Percentiles rank a stretch among this genome's conserved stretches.
Conservation (phyloP, 2,797 vertebrate species). For the Chanos chanos region DNA sequence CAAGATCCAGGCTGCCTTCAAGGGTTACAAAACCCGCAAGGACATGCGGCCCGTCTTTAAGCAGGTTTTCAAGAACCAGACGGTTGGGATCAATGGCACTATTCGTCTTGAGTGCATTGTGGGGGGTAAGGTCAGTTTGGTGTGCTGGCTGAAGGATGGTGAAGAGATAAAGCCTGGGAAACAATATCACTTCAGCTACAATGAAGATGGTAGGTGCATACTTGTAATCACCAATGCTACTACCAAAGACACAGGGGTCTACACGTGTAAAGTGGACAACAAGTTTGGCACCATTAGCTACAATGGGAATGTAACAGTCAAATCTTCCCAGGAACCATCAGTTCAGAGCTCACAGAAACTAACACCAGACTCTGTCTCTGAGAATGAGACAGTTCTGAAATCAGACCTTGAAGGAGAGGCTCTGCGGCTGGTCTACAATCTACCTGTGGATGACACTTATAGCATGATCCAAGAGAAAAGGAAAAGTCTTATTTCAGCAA, state of each 20-base stretch:
- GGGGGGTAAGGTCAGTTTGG: conserved; percentile 75
- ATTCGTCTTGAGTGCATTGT: conserved; percentile 77
- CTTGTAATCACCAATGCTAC: conserved; percentile 77
- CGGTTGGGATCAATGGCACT: conserved; percentile 68
- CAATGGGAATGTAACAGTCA: conserved; percentile 79
- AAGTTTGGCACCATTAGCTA: conserved; percentile 82
- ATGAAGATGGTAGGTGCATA: conserved; percentile 76
- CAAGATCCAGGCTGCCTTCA: conserved; percentile 94
- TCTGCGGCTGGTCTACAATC: conserved; percentile 21
- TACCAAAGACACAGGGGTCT: conserved; percentile 75
- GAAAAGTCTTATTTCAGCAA: conserved; percentile 74
- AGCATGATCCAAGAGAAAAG: conserved; percentile 67
- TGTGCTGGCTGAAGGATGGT: conserved; percentile 83
- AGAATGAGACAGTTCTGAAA: neutral
- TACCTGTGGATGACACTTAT: conserved; percentile 46
- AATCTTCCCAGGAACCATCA: conserved; percentile 15
- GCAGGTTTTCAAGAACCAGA: conserved; percentile 82
- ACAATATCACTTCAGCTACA: conserved; percentile 71
- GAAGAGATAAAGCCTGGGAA: conserved; percentile 70
- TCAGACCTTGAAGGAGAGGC: conserved; percentile 17
- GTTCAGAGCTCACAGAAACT: neutral
- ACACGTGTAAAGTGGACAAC: conserved; percentile 86
- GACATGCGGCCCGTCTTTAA: conserved; percentile 84
- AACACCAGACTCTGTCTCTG: neutral
- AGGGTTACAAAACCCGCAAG: conserved; percentile 86